phyloP scores from a whole-genome alignment of 37 sponge, comb jelly and placozoan genomes.

The Beroe ovata region DNA sequence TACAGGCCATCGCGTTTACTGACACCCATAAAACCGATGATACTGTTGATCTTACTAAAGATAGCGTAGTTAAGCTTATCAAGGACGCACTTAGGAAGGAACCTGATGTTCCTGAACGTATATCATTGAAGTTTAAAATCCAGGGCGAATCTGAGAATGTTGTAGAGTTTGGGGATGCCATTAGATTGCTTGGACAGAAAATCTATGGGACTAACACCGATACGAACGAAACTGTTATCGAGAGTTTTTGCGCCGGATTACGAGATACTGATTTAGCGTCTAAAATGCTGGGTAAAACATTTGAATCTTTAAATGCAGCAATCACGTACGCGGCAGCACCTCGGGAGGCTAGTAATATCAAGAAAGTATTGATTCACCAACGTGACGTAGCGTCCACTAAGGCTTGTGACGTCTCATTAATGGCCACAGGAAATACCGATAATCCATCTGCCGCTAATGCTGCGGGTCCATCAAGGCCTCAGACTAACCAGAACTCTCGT shows the following conservation, averaged over 20 bases:
- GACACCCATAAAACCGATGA: background rate
- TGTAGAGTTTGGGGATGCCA: background rate
- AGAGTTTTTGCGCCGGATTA: background rate
- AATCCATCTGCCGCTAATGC: no score
- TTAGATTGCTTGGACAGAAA: background rate
- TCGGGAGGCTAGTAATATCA: background rate
- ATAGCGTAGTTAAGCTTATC: background rate
- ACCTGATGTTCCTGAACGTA: background rate
- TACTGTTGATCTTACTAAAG: background rate
- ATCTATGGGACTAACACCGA: background rate
- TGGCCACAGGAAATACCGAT: background rate
- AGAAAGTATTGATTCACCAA: background rate
- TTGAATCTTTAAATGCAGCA: background rate
- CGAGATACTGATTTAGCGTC: background rate
- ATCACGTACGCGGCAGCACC: background rate
- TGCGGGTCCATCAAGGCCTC: background rate
- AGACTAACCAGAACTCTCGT: background rate
- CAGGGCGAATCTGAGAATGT: background rate
- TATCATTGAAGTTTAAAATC: background rate
- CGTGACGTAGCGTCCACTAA: background rate
- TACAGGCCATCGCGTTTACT: background rate
- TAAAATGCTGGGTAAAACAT: background rate
- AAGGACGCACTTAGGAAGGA: background rate
- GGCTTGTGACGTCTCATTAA: background rate
- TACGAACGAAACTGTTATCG: background rate